Conservation (phyloP, 2,113 vertebrate species). For the Lampris megalopsis region DNA sequence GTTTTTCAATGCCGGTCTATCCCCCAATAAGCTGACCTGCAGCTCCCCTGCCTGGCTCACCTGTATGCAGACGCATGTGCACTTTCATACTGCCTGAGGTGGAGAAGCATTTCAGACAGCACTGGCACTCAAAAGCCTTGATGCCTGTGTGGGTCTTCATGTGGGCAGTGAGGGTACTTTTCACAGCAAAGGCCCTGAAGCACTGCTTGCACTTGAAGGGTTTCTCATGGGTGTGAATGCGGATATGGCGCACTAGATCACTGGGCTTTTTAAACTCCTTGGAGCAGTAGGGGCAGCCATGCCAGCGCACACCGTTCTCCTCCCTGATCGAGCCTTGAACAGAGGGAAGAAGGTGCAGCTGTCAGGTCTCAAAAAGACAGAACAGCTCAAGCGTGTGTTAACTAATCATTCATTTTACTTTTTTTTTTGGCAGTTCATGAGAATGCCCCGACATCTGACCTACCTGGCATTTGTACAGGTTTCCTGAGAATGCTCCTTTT, state of each 20-base stretch:
- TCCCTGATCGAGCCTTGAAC: slow-evolving; percentile 91
- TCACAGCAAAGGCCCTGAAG: slow-evolving; percentile 97
- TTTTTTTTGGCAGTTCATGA: too few species aligned
- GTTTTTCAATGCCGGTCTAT: slow-evolving; percentile 11
- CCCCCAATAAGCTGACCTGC: background rate
- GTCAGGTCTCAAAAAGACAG: background rate
- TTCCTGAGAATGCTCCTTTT: slow-evolving; percentile 94
- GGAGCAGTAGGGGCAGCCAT: slow-evolving; percentile 94
- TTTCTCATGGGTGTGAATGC: slow-evolving; percentile 98
- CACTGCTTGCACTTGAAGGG: slow-evolving; percentile 99
- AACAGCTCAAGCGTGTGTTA: too few species aligned
- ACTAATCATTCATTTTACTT: too few species aligned
- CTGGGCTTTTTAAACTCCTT: slow-evolving; percentile 99
- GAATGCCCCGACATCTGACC: background rate
- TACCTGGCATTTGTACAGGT: slow-evolving; percentile 93
- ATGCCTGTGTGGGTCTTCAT: slow-evolving; percentile 98
- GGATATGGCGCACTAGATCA: slow-evolving; percentile 96
- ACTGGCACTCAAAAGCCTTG: slow-evolving; percentile 97
- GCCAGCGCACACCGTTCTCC: slow-evolving; percentile 96
- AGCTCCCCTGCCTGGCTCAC: slow-evolving; percentile 74
- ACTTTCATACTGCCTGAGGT: slow-evolving; percentile 99
- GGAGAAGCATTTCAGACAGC: slow-evolving; percentile 97
- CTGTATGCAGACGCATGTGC: slow-evolving; percentile 97
- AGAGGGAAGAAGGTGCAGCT: background rate
- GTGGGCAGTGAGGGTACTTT: slow-evolving; percentile 98